A percentile compares a stretch with the other conserved stretches of the same genome.
Evolutionary conservation across 2,888 invertebrate genomes (phyloP).

Genomic region (Girardia tigrina): DNA sequence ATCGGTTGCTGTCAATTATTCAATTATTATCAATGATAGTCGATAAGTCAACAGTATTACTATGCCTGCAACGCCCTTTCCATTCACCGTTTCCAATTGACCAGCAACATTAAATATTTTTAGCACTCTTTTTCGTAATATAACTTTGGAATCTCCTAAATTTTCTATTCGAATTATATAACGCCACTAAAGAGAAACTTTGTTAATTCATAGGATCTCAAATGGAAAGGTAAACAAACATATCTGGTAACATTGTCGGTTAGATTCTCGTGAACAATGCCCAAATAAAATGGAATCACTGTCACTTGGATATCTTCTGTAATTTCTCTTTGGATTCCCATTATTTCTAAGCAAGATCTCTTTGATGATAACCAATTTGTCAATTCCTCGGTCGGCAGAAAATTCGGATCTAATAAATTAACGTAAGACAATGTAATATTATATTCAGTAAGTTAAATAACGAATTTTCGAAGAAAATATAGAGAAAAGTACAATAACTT

Average conservation of each 20-base stretch:
- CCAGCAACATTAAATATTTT: conserved; percentile 73
- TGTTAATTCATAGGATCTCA: neutral
- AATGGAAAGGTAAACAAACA: too few species aligned
- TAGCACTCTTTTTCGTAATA: conserved; percentile 90
- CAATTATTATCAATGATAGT: neutral
- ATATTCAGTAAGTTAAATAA: too few species aligned
- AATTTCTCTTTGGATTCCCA: conserved; percentile 89
- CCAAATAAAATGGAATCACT: conserved; percentile 76
- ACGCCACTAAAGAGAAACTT: conserved; percentile 60
- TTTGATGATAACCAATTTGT: conserved; percentile 91
- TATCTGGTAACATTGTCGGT: too few species aligned
- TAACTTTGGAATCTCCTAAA: conserved; percentile 68
- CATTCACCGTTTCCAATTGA: conserved; percentile 77
- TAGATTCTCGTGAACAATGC: too few species aligned
- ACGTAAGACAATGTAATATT: too few species aligned
- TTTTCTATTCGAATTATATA: conserved; percentile 94
- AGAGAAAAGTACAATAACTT: too few species aligned
- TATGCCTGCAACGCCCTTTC: conserved; percentile 84
- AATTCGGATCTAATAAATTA: conserved; percentile 57
- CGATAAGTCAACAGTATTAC: conserved; percentile 39
- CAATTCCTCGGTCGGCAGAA: conserved; percentile 66
- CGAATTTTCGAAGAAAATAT: too few species aligned
- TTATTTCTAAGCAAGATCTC: conserved; percentile 85
- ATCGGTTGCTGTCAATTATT: conserved; percentile 64
- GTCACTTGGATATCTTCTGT: conserved; percentile 88